Base-by-base conservation (phyloP, 2,113 vertebrate genomes). In the Pseudorectes ferrugineus region DNA sequence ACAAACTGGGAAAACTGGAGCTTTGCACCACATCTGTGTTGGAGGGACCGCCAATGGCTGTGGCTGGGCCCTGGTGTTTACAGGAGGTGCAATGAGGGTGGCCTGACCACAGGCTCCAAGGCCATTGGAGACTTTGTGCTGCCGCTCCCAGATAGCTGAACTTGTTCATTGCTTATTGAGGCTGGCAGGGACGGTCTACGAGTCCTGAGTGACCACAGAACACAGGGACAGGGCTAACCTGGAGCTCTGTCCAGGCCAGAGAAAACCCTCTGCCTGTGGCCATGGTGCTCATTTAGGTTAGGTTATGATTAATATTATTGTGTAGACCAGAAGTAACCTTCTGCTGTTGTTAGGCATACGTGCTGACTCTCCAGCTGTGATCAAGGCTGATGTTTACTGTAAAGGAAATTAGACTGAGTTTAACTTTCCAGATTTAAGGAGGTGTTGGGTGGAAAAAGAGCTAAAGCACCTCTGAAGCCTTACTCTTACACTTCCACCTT, bases 61-160 rank as follows among this genome's bases (percentile, higher is more conserved):
- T 48, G 55, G 10, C 46, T 91, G 68, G 36, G 31, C 15, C 49
- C 7, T 4, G 9, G 10, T 12, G 11, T 10, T 1, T 3, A 3
- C 0, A 0, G 66, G 74, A 42, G 49, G 24, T 61, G 59, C 45
- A 55, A 40, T 0, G 2, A 52, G 35, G 20, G 9, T 1, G 1
- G 38, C 51, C 58, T 72, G 78, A 13, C 45, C 43, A 11, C 0
- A 1, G 33, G 36, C 48, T 45, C 45, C 31, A 24, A 0, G 5
- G 61, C 57, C 3, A 0, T 1, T 58, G 49, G 33, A 49, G 49
- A 13, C 11, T 1, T 24, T 19, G 35, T 5, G 11, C 43, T 4
- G 2, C 57, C 81, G 70, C 25, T 83, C 21, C 46, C 70, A 21
- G 16, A 2, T 0, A 1, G 18, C 12, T 72, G 22, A 24, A 12